phyloP scores from a whole-genome alignment of 2,888 invertebrate species.

The Hedya salicella region DNA sequence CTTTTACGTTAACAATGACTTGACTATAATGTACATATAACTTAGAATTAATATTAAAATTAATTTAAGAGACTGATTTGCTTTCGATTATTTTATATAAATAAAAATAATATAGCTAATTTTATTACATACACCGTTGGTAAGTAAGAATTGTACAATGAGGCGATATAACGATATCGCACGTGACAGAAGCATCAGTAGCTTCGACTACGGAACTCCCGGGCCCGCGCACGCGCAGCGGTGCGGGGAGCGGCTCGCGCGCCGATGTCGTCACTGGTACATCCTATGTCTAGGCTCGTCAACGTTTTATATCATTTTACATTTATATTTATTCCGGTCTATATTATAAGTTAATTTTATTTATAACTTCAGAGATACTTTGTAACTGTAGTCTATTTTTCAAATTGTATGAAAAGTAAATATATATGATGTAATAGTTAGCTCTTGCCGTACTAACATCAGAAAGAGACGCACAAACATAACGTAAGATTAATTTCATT shows the following conservation, averaged over 20 bases:
- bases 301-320: background rate
- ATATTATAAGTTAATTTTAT: background rate
- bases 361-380: background rate
- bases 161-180: background rate
- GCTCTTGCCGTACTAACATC: slow-evolving; percentile 30
- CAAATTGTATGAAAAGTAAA: background rate
- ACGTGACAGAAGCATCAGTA: no score
- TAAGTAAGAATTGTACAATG: background rate
- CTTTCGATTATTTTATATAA: slow-evolving; percentile 63
- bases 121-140: slow-evolving; percentile 3
- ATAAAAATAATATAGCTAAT: slow-evolving; percentile 23
- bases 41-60: slow-evolving; percentile 70
- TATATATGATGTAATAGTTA: slow-evolving; percentile 1
- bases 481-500: slow-evolving; percentile 48
- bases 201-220: no score
- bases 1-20: slow-evolving; percentile 37
- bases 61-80: slow-evolving; percentile 83
- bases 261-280: no score
- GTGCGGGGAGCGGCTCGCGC: no score
- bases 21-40: slow-evolving; percentile 68
- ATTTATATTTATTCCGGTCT: background rate
- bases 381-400: background rate
- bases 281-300: no score
- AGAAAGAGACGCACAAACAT: slow-evolving; percentile 18
- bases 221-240: no score